phyloP scores from a whole-genome alignment of 2,113 vertebrate genomes.

The Chamaetylas fuelleborni region DNA sequence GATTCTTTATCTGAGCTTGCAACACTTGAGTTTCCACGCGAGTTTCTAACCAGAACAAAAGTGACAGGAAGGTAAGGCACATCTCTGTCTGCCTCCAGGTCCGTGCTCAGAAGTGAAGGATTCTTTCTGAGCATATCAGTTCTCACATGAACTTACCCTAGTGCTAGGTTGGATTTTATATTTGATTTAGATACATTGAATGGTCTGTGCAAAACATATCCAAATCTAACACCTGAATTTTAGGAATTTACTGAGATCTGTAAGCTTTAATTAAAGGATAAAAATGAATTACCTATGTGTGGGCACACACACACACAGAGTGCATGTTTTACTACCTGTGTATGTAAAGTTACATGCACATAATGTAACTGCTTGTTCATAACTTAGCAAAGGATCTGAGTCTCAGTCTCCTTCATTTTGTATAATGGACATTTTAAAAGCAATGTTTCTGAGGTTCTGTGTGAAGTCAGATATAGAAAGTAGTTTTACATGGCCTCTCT shows the following conservation, averaged over 20 bases:
- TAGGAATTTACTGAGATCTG: background rate
- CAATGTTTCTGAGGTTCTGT: background rate
- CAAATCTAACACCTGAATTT: background rate
- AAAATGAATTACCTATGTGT: background rate
- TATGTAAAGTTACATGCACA: background rate
- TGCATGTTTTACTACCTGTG: rapidly evolving
- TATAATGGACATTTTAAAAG: background rate
- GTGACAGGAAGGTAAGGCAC: background rate
- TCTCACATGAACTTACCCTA: background rate
- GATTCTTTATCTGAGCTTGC: background rate
- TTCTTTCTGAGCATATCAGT: background rate
- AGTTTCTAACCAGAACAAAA: background rate
- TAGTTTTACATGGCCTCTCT: background rate
- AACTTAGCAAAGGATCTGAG: background rate
- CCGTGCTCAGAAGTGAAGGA: background rate
- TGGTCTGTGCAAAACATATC: background rate
- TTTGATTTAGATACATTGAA: background rate
- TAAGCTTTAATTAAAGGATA: background rate
- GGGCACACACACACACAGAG: background rate
- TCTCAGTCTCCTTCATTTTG: background rate
- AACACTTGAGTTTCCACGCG: background rate
- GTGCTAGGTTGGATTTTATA: background rate
- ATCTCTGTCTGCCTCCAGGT: background rate
- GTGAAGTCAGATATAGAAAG: background rate
- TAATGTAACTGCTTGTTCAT: background rate